Base-by-base conservation (phyloP, 2,888 invertebrate species). In the Incurvaria masculella region DNA sequence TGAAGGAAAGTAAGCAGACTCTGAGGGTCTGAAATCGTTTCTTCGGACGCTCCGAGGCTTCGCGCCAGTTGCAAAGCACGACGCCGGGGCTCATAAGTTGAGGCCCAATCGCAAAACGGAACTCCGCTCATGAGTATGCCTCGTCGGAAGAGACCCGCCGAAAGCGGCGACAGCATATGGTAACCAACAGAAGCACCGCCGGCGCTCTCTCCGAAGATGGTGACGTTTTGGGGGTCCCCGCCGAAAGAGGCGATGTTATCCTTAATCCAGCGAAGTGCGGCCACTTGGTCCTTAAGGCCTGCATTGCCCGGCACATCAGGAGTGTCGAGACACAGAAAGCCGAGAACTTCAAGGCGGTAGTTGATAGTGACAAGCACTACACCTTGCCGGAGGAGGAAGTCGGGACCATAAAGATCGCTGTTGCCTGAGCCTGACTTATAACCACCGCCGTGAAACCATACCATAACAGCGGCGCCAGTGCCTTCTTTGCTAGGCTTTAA, bases 301-400 rank as follows among this genome's bases (percentile, higher is more conserved):
- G 40, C 26, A 52, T 46, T 41, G 46, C 23, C 21, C 52, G 45
- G 23, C 48, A 48, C 33, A 3, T 33, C 33, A 8, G 4, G 11
- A 14, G 33, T 33, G 33, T 33, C 33, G 1, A 81, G 68, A 21
- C 80, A 80, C 1, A 84, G 61, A 53, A 83, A 84, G 1, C 82
- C 82, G 2, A 82, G 55, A 0, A 74, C 69, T 1, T 79, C 82
- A 2, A 72, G 56, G 52, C 83, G 66, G 53, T 81, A 82, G 57
- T 83, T 83, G 2, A 82, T 59, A 0, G 83, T 82, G 0, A 83
- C 81, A 17, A 83, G 55, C 1, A 83, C 62, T 0, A 82, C 67
- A 51, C 73, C 69, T 57, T 81, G 74, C 5, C 69, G 63, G 10
- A 83, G 72, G 14, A 83, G 58, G 53, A 78, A 80, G 50, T 81